Evolutionary conservation across 2,797 vertebrate species (phyloP), one percentile per base, ranked within the genome.

Genomic region (Lacerta agilis): DNA sequence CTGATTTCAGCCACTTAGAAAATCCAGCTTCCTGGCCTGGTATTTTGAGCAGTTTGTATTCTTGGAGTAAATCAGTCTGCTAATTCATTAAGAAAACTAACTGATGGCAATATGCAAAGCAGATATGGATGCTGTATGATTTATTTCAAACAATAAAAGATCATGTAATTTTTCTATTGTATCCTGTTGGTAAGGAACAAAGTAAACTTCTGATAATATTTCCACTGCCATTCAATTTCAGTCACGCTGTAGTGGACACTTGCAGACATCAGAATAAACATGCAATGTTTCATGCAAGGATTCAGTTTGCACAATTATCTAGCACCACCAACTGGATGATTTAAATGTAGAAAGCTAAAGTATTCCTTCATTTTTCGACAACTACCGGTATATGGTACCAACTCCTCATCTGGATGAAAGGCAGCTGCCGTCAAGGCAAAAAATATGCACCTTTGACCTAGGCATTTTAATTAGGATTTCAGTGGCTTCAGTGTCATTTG

Each of bases 241-340:
- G 76, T 77, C 58, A 41, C 58, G 33, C n/a, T 86, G 33, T 73
- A 73, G 49, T 41, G 36, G 18, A 8, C 10, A 58, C 49, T 75
- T 88, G 78, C 15, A 66, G 43, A 64, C 18, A 81, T 55, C 41
- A 38, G 43, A 82, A 33, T 72, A 79, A 84, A 49, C 29, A 72
- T 66, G 71, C 71, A 67, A 58, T 49, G 9, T 88, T 83, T 84
- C 55, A 73, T 66, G n/a, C 4, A 11, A 88, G 23, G 85, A 79
- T 80, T 49, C 72, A 29, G 77, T 82, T 81, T 77, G 41, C 71
- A 81, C 61, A 82, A 89, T 89, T 89, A 86, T 82, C 79, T 82
- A 86, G 83, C 88, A 89, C 83, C 71, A 82, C 83, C 83, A 81
- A 86, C 88, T 89, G 83, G 83, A 89, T 89, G 82, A 77, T 79